Evolutionary conservation across 1,140 invertebrate species (phyloP).

Genomic region (Zaprionus capensis): DNA sequence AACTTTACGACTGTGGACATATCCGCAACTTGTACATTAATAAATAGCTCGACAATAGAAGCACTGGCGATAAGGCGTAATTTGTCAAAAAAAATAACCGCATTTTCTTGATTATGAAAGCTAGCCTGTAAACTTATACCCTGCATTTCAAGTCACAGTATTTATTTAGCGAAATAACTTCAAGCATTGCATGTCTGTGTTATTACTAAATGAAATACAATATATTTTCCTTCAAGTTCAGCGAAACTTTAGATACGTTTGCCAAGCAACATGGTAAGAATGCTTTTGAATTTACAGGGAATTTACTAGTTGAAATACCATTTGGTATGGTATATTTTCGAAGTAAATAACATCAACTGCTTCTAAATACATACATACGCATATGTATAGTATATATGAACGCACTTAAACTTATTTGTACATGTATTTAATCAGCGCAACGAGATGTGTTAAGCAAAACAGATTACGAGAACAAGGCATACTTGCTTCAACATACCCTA

Average conservation of each 20-base stretch:
- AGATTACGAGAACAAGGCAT: not conserved
- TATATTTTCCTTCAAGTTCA: not conserved
- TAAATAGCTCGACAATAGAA: slow-evolving; percentile 40
- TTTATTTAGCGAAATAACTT: not conserved
- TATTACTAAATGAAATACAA: not conserved
- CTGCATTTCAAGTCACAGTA: not conserved
- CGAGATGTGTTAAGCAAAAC: not conserved
- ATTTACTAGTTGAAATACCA: not conserved
- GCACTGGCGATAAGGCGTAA: slow-evolving; percentile 29
- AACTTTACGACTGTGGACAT: slow-evolving; percentile 31
- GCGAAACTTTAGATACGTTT: not conserved
- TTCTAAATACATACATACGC: slow-evolving; percentile 3
- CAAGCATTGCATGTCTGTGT: not conserved
- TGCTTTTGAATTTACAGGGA: not conserved
- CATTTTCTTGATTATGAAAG: slow-evolving; percentile 1
- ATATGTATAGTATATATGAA: slow-evolving; percentile 1
- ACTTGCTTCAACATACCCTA: not conserved
- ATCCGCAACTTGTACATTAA: slow-evolving; percentile 30
- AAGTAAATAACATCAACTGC: slow-evolving; percentile 15
- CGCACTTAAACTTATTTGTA: not conserved
- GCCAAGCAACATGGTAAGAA: not conserved
- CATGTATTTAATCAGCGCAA: slow-evolving; percentile 18
- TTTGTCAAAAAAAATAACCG: slow-evolving; percentile 32
- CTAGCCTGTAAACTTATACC: not conserved
- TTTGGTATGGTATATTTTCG: not conserved